Conservation (phyloP, 2,888 invertebrate genomes). For the Cantharis flavilabris region DNA sequence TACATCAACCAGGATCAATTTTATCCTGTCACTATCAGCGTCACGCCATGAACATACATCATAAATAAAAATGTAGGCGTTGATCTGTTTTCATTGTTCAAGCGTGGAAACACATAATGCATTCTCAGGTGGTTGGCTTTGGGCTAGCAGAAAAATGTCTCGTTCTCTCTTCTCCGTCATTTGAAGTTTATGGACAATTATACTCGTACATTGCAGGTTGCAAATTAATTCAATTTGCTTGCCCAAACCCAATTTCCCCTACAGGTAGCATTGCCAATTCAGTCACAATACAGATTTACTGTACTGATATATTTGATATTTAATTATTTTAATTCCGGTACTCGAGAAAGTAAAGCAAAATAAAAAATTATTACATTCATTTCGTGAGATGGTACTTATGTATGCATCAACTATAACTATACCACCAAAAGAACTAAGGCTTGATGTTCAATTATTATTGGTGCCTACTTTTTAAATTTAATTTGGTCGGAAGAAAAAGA, state of each 20-base stretch:
- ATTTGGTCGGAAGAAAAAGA: too few relatives aligned
- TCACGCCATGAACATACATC: neutral
- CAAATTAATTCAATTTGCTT: neutral
- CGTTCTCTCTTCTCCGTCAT: neutral
- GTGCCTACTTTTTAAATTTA: neutral
- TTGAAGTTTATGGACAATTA: neutral
- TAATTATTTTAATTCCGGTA: neutral
- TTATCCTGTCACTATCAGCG: neutral
- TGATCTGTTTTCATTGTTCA: neutral
- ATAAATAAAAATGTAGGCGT: neutral
- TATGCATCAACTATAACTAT: neutral
- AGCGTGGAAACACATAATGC: neutral
- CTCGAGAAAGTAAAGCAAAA: neutral
- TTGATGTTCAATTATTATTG: neutral
- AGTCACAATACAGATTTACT: too few relatives aligned
- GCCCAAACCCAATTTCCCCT: neutral
- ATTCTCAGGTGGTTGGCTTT: neutral
- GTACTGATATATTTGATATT: too few relatives aligned
- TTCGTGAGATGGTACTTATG: neutral
- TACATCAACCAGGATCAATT: neutral
- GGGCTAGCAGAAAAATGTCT: neutral
- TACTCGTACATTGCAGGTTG: too few relatives aligned
- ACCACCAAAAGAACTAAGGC: neutral
- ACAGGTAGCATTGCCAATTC: too few relatives aligned
- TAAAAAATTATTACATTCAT: neutral